Percentiles rank a stretch among this genome's conserved stretches.
phyloP scores from a whole-genome alignment of 2,888 invertebrate species.

The Gerris lacustris region DNA sequence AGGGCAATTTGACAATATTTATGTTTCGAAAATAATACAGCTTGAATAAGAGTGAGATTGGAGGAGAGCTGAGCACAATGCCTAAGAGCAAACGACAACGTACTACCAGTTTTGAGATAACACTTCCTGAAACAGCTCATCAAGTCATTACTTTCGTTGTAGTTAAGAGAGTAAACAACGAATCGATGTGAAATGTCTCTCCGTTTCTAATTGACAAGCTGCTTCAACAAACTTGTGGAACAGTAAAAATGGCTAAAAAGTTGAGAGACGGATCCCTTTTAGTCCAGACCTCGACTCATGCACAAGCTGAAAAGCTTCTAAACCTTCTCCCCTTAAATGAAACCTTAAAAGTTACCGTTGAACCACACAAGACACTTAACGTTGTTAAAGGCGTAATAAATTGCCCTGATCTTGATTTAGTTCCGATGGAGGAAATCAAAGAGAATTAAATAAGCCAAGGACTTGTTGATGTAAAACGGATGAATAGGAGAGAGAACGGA shows the following conservation, averaged over 20 bases:
- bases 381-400: background rate
- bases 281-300: background rate
- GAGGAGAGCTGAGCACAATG: too few species aligned
- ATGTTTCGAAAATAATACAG: too few species aligned
- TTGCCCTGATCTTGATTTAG: background rate
- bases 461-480: background rate
- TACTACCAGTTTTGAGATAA: too few species aligned
- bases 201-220: background rate
- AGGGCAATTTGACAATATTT: too few species aligned
- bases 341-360: background rate
- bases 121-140: too few species aligned
- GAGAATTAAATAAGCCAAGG: background rate
- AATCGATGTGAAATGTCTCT: background rate
- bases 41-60: too few species aligned
- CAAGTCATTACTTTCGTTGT: background rate
- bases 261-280: background rate
- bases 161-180: background rate
- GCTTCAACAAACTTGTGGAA: background rate
- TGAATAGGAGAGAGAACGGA: background rate
- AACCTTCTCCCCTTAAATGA: background rate
- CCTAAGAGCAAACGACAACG: too few species aligned
- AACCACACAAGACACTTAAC: slow-evolving; percentile 5
- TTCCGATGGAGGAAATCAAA: background rate
- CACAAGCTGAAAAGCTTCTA: background rate
- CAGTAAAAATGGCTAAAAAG: background rate